Conservation (phyloP, 2,113 vertebrate species). For the Acanthisitta chloris region DNA sequence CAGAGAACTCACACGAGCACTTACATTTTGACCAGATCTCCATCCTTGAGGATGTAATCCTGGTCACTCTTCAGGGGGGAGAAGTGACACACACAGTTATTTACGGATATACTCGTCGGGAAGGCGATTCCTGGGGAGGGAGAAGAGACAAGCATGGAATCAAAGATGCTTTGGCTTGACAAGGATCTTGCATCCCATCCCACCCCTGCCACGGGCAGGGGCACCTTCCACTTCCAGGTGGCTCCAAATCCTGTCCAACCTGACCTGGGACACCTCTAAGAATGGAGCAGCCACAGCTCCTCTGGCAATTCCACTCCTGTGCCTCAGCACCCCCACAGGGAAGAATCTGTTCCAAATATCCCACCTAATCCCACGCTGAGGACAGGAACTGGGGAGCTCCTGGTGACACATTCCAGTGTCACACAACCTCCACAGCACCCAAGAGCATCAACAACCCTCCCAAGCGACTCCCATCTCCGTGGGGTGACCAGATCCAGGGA, state of each 20-base stretch:
- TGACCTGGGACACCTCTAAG: too few species aligned
- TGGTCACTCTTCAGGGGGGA: slow-evolving; percentile 97
- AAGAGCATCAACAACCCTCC: too few species aligned
- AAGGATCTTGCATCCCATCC: rapidly evolving
- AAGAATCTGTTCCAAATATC: neutral
- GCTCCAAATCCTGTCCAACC: neutral
- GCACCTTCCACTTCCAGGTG: rapidly evolving
- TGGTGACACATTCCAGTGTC: rapidly evolving
- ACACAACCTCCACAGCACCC: neutral
- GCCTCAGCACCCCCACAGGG: neutral
- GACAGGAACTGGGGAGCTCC: neutral
- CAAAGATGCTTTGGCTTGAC: rapidly evolving
- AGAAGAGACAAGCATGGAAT: neutral
- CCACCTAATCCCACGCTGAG: neutral
- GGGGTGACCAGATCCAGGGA: rapidly evolving
- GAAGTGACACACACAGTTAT: slow-evolving; percentile 98
- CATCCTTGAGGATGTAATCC: slow-evolving; percentile 90
- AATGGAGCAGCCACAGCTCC: too few species aligned
- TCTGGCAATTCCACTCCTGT: neutral
- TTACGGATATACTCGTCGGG: slow-evolving; percentile 94
- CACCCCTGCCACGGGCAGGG: neutral
- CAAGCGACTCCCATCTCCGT: rapidly evolving
- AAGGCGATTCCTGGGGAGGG: slow-evolving; percentile 88
- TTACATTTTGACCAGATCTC: slow-evolving; percentile 96
- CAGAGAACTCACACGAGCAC: neutral